These are phyloP conservation scores for Coelogynopora nodosa DNA, from an alignment of 2,888 invertebrate genomes.

Conservation along the genomic window DNA sequence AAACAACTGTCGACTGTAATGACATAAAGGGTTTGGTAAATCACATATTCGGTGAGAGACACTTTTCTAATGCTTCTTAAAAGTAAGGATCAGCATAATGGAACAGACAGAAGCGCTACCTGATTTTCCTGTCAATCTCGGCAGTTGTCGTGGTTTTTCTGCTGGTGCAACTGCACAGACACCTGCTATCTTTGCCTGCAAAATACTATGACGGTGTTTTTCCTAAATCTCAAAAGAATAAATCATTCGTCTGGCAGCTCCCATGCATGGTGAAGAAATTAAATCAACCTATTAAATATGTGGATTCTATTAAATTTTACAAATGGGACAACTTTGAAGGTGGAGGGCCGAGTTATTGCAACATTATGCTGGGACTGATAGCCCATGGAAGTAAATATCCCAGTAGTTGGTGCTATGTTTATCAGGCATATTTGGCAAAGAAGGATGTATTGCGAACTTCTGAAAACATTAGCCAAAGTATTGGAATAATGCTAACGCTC, in stretches of 20 bases:
- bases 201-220: too few species aligned
- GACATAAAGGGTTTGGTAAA: not conserved
- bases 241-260: not conserved
- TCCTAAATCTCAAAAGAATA: too few species aligned
- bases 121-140: not conserved
- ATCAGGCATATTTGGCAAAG: not conserved
- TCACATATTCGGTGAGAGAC: not conserved
- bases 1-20: not conserved
- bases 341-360: not conserved
- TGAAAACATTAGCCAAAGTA: not conserved
- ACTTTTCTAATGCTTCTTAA: not conserved
- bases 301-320: not conserved
- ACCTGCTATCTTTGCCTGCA: too few species aligned
- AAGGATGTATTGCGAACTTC: not conserved
- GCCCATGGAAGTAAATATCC: not conserved
- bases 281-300: not conserved
- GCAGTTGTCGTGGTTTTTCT: too few species aligned
- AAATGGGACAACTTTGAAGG: not conserved
- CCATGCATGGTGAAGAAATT: too few species aligned
- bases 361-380: not conserved
- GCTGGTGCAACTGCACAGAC: too few species aligned
- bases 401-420: not conserved
- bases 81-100: not conserved
- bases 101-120: not conserved
- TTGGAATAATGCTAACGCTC: too few species aligned